These are phyloP conservation scores for Tipula unca DNA, from an alignment of 2,888 invertebrate genomes.

Conservation along the genomic window DNA sequence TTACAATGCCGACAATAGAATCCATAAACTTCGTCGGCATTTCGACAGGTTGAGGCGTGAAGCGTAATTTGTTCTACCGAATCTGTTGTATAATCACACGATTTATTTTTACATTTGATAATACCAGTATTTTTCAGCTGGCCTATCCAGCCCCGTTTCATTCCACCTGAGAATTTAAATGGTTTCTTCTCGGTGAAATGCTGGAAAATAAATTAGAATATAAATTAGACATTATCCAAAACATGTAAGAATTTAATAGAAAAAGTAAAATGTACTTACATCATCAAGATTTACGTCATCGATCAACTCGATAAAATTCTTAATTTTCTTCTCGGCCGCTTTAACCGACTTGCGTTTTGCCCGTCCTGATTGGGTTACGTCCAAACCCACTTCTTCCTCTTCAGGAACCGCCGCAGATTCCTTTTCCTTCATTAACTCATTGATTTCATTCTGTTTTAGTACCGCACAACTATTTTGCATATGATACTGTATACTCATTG, in stretches of 20 bases:
- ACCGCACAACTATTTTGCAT: not conserved
- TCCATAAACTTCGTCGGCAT: slow-evolving; percentile 30
- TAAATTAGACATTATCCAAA: not conserved
- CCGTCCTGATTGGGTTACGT: slow-evolving; percentile 34
- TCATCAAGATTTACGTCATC: slow-evolving; percentile 18
- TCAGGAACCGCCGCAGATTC: not conserved
- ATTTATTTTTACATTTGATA: slow-evolving; percentile 33
- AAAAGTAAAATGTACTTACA: slow-evolving; percentile 20
- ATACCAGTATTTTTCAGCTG: slow-evolving; percentile 30
- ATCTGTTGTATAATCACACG: slow-evolving; percentile 33
- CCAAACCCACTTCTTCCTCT: not conserved
- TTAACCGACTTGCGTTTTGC: slow-evolving; percentile 35
- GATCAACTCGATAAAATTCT: not conserved
- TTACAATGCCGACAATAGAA: slow-evolving; percentile 30
- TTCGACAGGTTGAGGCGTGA: slow-evolving; percentile 34
- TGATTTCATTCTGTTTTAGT: not conserved
- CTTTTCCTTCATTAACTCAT: not conserved
- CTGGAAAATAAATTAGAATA: not conserved
- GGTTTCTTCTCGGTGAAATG: not conserved
- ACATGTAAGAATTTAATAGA: not conserved
- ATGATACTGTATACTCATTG: not conserved
- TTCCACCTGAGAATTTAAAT: not conserved
- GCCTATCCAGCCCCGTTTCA: not conserved
- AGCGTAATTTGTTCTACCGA: slow-evolving; percentile 30
- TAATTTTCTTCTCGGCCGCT: slow-evolving; percentile 27